These are phyloP conservation scores for Steinernema carpocapsae DNA, from an alignment of 2,888 invertebrate species.

Conservation along the genomic window DNA sequence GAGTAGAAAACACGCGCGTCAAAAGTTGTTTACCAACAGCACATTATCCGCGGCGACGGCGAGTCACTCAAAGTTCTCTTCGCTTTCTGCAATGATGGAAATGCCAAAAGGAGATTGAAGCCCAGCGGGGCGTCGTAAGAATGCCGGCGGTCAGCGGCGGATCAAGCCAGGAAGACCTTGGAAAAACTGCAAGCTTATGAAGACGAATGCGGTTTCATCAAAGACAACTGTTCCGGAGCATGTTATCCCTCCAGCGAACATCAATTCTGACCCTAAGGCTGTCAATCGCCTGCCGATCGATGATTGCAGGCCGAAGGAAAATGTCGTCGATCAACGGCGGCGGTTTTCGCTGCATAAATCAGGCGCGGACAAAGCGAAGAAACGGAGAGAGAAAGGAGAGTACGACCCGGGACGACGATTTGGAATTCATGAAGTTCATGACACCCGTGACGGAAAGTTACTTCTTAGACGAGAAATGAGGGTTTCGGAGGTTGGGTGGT, in stretches of 20 bases:
- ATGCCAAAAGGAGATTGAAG: constrained; percentile 21
- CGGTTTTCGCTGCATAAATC: constrained; percentile 12
- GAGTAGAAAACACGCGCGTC: constrained; percentile 26
- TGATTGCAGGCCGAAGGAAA: background rate
- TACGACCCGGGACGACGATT: background rate
- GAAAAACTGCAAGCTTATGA: constrained; percentile 13
- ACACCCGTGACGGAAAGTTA: constrained; percentile 13
- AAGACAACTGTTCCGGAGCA: constrained; percentile 17
- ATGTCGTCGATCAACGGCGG: constrained; percentile 21
- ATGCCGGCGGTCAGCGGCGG: constrained; percentile 10
- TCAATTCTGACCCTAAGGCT: constrained; percentile 6
- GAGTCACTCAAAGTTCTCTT: constrained; percentile 28
- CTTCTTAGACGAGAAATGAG: too few relatives aligned
- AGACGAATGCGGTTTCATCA: constrained; percentile 18
- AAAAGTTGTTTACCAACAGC: constrained; percentile 31
- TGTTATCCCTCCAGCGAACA: constrained; percentile 19
- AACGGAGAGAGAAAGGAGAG: background rate
- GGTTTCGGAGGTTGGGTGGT: too few relatives aligned
- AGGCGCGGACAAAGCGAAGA: background rate
- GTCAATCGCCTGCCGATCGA: constrained; percentile 26
- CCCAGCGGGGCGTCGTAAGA: background rate
- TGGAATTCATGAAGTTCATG: constrained; percentile 23
- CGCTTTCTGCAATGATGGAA: background rate
- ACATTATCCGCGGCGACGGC: background rate
- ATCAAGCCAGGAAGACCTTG: background rate